Evolutionary conservation across 2,113 vertebrate species (phyloP).

Genomic region (Stercorarius parasiticus): DNA sequence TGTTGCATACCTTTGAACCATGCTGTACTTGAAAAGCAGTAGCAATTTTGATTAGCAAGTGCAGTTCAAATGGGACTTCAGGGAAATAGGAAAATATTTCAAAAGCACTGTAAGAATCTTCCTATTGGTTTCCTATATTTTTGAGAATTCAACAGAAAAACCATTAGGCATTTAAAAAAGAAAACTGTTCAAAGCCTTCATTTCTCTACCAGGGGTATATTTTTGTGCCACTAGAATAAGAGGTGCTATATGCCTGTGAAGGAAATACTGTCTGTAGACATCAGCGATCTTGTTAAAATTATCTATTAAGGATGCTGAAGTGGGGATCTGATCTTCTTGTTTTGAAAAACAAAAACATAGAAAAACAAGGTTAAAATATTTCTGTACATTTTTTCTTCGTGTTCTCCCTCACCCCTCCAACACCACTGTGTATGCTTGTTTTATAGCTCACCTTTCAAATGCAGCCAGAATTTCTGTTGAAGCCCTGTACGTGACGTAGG

Average conservation of each 20-base stretch:
- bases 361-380: not conserved
- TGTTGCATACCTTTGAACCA: not conserved
- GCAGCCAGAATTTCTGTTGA: not conserved
- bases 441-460: not conserved
- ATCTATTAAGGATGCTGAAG: not conserved
- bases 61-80: not conserved
- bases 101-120: not conserved
- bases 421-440: not conserved
- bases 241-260: not conserved
- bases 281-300: not conserved
- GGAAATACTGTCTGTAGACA: not conserved
- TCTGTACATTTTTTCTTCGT: not conserved
- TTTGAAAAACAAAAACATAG: not conserved
- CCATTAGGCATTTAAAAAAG: not conserved
- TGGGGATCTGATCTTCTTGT: not conserved
- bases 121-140: not conserved
- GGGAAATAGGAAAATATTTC: not conserved
- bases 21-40: not conserved
- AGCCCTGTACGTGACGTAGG: not conserved
- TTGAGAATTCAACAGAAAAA: not conserved
- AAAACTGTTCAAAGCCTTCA: not conserved
- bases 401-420: not conserved
- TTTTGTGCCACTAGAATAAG: not conserved
- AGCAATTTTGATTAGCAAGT: not conserved
- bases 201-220: not conserved